Conservation (phyloP, 2,888 invertebrate genomes). For the Nomada flava region DNA sequence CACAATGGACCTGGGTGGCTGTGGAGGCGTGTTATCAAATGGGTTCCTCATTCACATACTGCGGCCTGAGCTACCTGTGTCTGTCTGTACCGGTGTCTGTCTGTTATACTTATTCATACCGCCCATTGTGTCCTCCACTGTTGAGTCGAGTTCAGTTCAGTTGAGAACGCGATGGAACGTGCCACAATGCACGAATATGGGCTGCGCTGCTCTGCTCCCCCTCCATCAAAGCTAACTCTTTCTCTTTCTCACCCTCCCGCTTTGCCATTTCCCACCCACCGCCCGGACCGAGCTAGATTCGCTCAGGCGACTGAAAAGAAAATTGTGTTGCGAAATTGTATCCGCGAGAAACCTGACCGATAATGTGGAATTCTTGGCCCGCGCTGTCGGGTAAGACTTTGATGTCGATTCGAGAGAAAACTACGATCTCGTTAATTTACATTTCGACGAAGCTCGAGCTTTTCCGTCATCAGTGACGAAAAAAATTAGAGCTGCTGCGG, state of each 20-base stretch:
- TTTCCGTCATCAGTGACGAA: background rate
- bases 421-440: conserved; percentile 24
- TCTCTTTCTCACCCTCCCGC: conserved; percentile 54
- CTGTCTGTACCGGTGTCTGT: conserved; percentile 83
- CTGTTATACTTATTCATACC: conserved; percentile 84
- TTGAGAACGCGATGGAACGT: conserved; percentile 84
- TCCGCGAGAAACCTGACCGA: conserved; percentile 73
- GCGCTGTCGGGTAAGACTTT: conserved; percentile 28
- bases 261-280: conserved; percentile 74
- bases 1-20: conserved; percentile 84
- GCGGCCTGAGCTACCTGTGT: conserved; percentile 83
- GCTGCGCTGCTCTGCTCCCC: conserved; percentile 79
- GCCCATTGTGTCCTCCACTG: conserved; percentile 83
- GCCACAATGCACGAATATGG: conserved; percentile 84
- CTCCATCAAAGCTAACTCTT: conserved; percentile 64
- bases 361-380: conserved; percentile 66
- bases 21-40: conserved; percentile 84
- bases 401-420: background rate
- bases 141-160: conserved; percentile 84
- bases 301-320: conserved; percentile 76
- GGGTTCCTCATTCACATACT: conserved; percentile 84
- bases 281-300: conserved; percentile 67
- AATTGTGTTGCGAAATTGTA: conserved; percentile 80
- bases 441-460: background rate
- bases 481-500: no score